These are phyloP conservation scores for Anguilla japonica DNA, from an alignment of 2,113 vertebrate genomes.

Conservation along the genomic window DNA sequence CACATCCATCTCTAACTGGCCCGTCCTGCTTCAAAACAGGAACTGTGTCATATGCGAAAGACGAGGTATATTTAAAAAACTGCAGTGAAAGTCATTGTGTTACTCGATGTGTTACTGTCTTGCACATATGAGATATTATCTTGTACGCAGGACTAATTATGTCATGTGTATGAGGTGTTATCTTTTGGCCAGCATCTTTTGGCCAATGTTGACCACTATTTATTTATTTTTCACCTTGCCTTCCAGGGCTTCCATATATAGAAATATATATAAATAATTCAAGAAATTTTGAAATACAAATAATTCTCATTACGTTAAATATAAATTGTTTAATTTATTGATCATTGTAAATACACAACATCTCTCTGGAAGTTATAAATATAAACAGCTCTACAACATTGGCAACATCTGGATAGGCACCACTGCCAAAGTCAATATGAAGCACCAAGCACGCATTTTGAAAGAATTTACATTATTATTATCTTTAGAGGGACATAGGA, in stretches of 20 bases:
- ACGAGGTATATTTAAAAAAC: too few species aligned
- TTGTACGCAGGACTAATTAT: too few species aligned
- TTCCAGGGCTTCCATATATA: too few species aligned
- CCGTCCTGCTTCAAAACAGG: too few species aligned
- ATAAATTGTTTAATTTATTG: constrained; percentile 73
- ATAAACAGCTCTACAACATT: constrained; percentile 57
- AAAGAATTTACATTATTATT: not conserved
- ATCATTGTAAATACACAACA: constrained; percentile 65
- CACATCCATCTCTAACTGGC: not conserved
- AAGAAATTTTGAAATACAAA: not conserved
- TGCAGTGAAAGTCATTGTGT: too few species aligned
- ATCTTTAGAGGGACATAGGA: not conserved
- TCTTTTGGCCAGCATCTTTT: too few species aligned
- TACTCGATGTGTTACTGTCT: too few species aligned
- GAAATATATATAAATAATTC: not conserved
- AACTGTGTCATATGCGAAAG: too few species aligned
- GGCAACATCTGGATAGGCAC: constrained; percentile 47
- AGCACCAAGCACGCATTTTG: not conserved
- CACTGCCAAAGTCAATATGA: constrained; percentile 53
- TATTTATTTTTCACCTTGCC: too few species aligned
- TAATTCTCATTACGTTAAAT: constrained; percentile 68
- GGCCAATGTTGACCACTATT: too few species aligned
- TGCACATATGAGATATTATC: too few species aligned
- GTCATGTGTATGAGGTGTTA: too few species aligned
- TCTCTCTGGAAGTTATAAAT: constrained; percentile 46